phyloP scores from a whole-genome alignment of 2,888 invertebrate species.

The Cerastoderma edule region DNA sequence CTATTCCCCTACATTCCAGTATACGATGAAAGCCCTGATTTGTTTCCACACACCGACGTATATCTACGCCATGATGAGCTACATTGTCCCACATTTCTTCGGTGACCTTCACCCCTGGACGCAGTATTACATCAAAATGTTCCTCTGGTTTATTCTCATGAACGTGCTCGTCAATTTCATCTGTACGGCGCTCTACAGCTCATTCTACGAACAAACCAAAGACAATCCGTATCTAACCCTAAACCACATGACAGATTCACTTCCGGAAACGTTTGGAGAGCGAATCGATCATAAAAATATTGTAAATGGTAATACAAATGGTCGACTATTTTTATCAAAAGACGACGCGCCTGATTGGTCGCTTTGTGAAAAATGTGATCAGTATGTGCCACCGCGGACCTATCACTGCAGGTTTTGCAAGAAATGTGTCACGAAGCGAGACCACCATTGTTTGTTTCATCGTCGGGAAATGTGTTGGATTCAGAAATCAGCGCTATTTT shows the following conservation, averaged over 20 bases:
- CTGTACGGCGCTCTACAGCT: constrained; percentile 59
- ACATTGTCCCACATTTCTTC: constrained; percentile 65
- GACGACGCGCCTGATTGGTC: constrained; percentile 61
- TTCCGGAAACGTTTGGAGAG: constrained; percentile 43
- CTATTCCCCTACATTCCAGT: constrained; percentile 28
- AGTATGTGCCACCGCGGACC: constrained; percentile 66
- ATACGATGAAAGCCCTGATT: constrained; percentile 47
- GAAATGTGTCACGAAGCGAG: constrained; percentile 75
- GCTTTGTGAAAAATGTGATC: constrained; percentile 66
- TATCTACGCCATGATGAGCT: constrained; percentile 58
- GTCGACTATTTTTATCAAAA: constrained; percentile 14
- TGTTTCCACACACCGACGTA: constrained; percentile 62
- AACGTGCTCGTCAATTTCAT: constrained; percentile 66
- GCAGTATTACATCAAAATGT: constrained; percentile 64
- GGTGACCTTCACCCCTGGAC: constrained; percentile 55
- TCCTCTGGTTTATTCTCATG: constrained; percentile 57
- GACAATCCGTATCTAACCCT: constrained; percentile 41
- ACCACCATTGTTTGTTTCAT: constrained; percentile 79
- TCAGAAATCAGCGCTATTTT: constrained; percentile 74
- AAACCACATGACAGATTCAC: constrained; percentile 23
- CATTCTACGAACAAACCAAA: constrained; percentile 41
- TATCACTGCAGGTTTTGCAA: constrained; percentile 74
- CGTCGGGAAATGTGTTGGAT: constrained; percentile 70
- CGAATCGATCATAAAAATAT: constrained; percentile 22
- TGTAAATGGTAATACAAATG: constrained; percentile 25